These are phyloP conservation scores for Scaptomyza pallida DNA, from an alignment of 1,140 invertebrate genomes.

Conservation along the genomic window DNA sequence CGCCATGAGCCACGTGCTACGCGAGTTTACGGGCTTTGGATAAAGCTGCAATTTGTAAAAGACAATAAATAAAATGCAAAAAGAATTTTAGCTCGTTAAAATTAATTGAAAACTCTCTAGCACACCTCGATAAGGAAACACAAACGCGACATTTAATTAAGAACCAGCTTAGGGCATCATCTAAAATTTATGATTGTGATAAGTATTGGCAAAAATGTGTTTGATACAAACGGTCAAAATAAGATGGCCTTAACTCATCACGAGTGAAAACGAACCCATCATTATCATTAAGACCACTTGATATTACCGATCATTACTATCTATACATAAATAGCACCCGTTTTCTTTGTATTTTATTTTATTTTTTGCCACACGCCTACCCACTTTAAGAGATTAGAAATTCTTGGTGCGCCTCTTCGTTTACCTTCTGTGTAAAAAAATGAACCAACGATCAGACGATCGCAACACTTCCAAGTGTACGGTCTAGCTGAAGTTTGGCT, in stretches of 20 bases:
- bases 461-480: slow-evolving; percentile 48
- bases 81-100: slow-evolving; percentile 1
- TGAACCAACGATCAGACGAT: slow-evolving; percentile 52
- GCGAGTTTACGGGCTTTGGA: slow-evolving; percentile 65
- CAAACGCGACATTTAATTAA: slow-evolving; percentile 35
- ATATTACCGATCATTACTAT: slow-evolving; percentile 31
- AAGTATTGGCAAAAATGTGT: slow-evolving; percentile 22
- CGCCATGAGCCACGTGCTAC: slow-evolving; percentile 69
- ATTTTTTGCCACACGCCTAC: slow-evolving; percentile 12
- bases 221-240: slow-evolving; percentile 21
- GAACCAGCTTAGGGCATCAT: slow-evolving; percentile 31
- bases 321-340: slow-evolving; percentile 30
- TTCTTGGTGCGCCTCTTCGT: slow-evolving; percentile 30
- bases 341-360: no score
- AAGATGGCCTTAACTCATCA: slow-evolving; percentile 23
- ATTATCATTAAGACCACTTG: slow-evolving; percentile 18
- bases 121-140: slow-evolving; percentile 37
- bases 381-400: slow-evolving; percentile 56
- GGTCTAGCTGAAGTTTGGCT: slow-evolving; percentile 35
- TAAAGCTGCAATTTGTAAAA: slow-evolving; percentile 21
- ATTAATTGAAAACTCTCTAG: slow-evolving; percentile 15
- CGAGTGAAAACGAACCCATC: slow-evolving; percentile 29
- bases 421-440: slow-evolving; percentile 26
- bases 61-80: slow-evolving; percentile 1
- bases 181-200: slow-evolving; percentile 44